Evolutionary conservation across 1,140 invertebrate species (phyloP), one percentile per base, ranked within the genome.

Genomic region (Drosophila triauraria): DNA sequence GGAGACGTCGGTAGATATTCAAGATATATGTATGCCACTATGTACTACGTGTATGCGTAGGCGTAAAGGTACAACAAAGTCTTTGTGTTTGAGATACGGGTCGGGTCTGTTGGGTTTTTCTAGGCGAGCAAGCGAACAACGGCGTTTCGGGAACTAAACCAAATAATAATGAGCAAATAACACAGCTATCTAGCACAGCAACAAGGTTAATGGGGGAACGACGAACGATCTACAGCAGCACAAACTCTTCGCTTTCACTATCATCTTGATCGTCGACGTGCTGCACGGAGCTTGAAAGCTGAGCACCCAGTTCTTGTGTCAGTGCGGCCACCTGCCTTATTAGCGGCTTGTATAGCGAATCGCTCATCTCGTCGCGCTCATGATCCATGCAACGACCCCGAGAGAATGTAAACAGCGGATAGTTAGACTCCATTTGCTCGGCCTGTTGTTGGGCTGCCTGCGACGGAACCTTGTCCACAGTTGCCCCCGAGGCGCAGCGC

Each of bases 341-440:
- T 70, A 94, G 92, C 70, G 93, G 93, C 91, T 95, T 91, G 91
- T 94, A 93, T 17, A 94, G 91, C 50, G 93, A 92, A 72, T 93
- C 91, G 64, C 90, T 84, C 75, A 91, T 91, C 56, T 92, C 90
- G 50, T 93, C 83, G 27, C 81, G 75, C 53, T 93, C 93, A 32
- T 95, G 84, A 82, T 96, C 95, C 67, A 92, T 92, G 79, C 95
- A 94, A 71, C 95, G 95, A 48, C 96, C 96, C 70, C 96, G 94
- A 64, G 95, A 95, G 85, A 97, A 95, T 35, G 95, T 95, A 93
- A 97, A 98, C 93, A 97, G 95, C 23, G 97, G 96, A 93, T 97
- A 97, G 78, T 96, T 95, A 32, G 90, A 93, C 77, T 94, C 94
- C 57, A 94, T 93, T 72, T 93, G 91, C 35, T 83, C 81, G 30